Conservation (phyloP, 2,797 vertebrate genomes). For the Rhinichthys osculus region DNA sequence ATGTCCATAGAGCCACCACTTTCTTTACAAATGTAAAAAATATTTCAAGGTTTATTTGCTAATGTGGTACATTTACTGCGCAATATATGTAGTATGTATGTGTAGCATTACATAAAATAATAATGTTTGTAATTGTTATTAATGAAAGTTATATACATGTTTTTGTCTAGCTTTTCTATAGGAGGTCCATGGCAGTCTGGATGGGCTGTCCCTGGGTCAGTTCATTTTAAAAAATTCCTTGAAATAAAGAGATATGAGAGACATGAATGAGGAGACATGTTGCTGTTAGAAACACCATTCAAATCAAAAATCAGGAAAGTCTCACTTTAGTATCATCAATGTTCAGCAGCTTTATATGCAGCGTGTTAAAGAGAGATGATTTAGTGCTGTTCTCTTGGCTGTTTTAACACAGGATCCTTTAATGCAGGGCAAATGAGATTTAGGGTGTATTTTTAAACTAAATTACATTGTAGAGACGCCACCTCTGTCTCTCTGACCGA, state of each 20-base stretch:
- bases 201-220: not conserved
- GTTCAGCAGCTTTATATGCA: conserved; percentile 13
- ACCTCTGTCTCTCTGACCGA: conserved; percentile 83
- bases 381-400: conserved; percentile 84
- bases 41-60: not conserved
- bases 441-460: conserved; percentile 97
- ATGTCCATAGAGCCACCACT: not conserved
- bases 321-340: not conserved
- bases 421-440: conserved; percentile 98
- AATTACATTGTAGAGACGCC: conserved; percentile 97
- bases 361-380: conserved; percentile 76
- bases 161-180: not conserved
- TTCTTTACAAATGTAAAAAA: not conserved
- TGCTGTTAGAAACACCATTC: not conserved
- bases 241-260: not conserved
- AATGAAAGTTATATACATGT: not conserved
- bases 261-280: not conserved
- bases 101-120: not conserved
- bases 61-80: not conserved
- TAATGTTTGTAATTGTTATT: not conserved
- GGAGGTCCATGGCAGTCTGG: not conserved
- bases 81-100: no score
- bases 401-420: conserved; percentile 93
- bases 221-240: not conserved
- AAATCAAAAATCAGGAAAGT: not conserved